These are phyloP conservation scores for Gerosis bhagava DNA, from an alignment of 2,888 invertebrate species.

Conservation along the genomic window DNA sequence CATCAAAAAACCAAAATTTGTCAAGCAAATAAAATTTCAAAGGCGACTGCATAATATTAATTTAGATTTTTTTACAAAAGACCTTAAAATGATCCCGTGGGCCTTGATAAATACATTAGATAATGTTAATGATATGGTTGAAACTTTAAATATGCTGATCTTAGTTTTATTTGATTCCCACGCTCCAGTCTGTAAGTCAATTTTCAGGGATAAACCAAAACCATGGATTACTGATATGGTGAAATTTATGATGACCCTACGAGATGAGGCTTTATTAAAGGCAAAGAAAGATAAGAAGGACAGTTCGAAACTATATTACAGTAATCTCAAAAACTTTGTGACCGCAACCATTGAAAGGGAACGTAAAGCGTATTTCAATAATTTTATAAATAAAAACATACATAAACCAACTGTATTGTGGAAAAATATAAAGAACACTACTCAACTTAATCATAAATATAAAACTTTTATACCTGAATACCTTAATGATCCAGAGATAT, in stretches of 20 bases:
- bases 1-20: conserved; percentile 12
- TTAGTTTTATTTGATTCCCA: conserved; percentile 29
- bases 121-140: conserved; percentile 16
- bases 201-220: conserved; percentile 14
- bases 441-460: too few species aligned
- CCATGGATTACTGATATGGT: conserved; percentile 32
- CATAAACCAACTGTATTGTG: too few species aligned
- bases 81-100: neutral
- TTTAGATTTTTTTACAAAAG: neutral
- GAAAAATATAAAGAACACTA: too few species aligned
- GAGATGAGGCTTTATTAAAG: conserved; percentile 24
- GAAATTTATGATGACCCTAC: conserved; percentile 29
- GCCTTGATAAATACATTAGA: neutral
- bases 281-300: conserved; percentile 15
- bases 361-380: conserved; percentile 7
- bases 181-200: conserved; percentile 21
- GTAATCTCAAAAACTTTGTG: conserved; percentile 25
- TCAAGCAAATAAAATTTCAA: neutral
- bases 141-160: conserved; percentile 15
- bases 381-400: neutral
- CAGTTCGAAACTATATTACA: conserved; percentile 16
- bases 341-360: conserved; percentile 26
- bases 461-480: too few species aligned
- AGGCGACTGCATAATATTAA: neutral
- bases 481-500: neutral